Percentiles rank a stretch among this genome's conserved stretches.
These are phyloP conservation scores for Saxidomus purpurata DNA, from an alignment of 1,140 invertebrate species.

Conservation along the genomic window DNA sequence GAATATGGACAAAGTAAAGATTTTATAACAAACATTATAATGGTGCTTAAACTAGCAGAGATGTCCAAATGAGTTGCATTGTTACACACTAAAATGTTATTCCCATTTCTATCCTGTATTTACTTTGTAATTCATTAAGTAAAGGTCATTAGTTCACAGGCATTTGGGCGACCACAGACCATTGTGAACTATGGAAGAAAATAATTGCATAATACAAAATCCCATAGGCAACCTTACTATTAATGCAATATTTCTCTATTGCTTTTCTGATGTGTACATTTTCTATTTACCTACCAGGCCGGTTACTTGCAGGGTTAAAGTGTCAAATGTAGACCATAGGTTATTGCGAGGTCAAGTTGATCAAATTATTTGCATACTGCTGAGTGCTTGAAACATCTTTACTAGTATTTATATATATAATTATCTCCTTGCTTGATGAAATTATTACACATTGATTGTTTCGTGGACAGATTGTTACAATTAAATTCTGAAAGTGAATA, in stretches of 20 bases:
- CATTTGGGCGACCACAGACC: background rate
- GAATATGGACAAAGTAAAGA: too few species aligned
- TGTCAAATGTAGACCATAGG: slow-evolving; percentile 66
- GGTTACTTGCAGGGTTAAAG: slow-evolving; percentile 50
- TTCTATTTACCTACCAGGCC: slow-evolving; percentile 18
- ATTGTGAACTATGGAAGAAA: slow-evolving; percentile 22
- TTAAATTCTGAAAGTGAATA: background rate
- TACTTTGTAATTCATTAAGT: background rate
- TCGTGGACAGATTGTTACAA: background rate
- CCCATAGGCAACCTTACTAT: slow-evolving; percentile 9
- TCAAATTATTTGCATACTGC: slow-evolving; percentile 64
- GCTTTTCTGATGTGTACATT: slow-evolving; percentile 22
- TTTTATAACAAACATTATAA: too few species aligned
- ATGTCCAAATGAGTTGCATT: too few species aligned
- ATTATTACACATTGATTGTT: slow-evolving; percentile 19
- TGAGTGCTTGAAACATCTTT: slow-evolving; percentile 15
- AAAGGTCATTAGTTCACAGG: slow-evolving; percentile 30
- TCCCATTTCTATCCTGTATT: too few species aligned
- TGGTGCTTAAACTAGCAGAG: too few species aligned
- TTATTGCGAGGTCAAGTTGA: slow-evolving; percentile 53
- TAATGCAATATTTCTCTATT: slow-evolving; percentile 28
- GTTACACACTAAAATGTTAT: too few species aligned
- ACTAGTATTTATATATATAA: slow-evolving; percentile 34
- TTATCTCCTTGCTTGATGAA: slow-evolving; percentile 36
- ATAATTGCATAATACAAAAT: slow-evolving; percentile 36